Evolutionary conservation across 2,113 vertebrate genomes (phyloP).

Genomic region (Pelodiscus sinensis): DNA sequence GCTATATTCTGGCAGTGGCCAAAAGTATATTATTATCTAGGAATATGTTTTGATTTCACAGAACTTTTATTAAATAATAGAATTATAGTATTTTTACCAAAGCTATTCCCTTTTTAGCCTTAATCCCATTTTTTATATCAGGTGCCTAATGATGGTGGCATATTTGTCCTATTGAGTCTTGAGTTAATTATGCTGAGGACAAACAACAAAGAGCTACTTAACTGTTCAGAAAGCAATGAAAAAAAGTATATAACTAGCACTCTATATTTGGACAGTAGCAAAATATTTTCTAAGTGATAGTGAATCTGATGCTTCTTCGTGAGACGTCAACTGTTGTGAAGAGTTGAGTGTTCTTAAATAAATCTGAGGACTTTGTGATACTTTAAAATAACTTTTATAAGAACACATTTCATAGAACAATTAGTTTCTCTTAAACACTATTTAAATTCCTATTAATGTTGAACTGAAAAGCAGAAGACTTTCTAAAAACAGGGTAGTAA

Average conservation of each 20-base stretch:
- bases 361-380: neutral
- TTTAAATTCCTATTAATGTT: neutral
- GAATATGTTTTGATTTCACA: neutral
- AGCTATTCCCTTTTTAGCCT: neutral
- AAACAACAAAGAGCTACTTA: neutral
- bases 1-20: neutral
- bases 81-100: neutral
- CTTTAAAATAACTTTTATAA: neutral
- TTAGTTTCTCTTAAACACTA: neutral
- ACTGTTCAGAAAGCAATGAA: neutral
- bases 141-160: neutral
- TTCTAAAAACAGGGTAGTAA: neutral
- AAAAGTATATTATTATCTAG: neutral
- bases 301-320: neutral
- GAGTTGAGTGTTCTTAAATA: neutral
- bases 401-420: neutral
- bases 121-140: neutral
- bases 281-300: neutral
- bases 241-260: neutral
- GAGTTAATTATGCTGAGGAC: neutral
- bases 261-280: neutral
- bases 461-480: neutral
- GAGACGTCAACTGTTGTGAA: neutral
- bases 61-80: neutral
- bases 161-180: neutral